Evolutionary conservation across 2,797 vertebrate species (phyloP).

Genomic region (Carduelis carduelis): DNA sequence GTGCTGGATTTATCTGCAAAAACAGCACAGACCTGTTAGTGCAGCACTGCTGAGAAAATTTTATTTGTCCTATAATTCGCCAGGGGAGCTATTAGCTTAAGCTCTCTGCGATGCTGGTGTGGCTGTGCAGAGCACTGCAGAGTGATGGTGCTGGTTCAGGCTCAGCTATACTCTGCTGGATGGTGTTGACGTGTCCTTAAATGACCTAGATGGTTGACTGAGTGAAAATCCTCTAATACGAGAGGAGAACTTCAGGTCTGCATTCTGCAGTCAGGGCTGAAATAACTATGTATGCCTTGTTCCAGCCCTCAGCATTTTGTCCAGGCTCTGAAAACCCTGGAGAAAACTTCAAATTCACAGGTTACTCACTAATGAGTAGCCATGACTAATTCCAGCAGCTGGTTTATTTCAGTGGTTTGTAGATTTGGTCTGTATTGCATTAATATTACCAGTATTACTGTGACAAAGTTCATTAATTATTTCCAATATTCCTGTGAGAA

Average conservation of each 20-base stretch:
- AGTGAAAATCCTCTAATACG: neutral
- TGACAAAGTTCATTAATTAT: neutral
- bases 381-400: neutral
- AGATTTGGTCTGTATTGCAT: neutral
- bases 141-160: neutral
- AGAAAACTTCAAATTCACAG: neutral
- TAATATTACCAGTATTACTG: neutral
- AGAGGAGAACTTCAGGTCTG: neutral
- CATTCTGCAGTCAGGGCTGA: neutral
- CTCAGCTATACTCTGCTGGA: neutral
- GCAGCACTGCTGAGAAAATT: slow-evolving; percentile 8
- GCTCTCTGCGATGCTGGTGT: neutral
- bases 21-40: neutral
- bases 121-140: neutral
- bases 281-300: neutral
- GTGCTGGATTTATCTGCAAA: slow-evolving; percentile 8
- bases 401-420: neutral
- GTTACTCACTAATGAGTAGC: neutral
- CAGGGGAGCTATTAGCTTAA: slow-evolving; percentile 2
- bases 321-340: neutral
- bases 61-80: neutral
- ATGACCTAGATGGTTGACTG: neutral
- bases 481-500: neutral
- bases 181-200: slow-evolving; percentile 19
- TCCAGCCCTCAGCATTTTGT: neutral